Conservation (phyloP, 2,888 invertebrate genomes). For the Camponotus fellah region DNA sequence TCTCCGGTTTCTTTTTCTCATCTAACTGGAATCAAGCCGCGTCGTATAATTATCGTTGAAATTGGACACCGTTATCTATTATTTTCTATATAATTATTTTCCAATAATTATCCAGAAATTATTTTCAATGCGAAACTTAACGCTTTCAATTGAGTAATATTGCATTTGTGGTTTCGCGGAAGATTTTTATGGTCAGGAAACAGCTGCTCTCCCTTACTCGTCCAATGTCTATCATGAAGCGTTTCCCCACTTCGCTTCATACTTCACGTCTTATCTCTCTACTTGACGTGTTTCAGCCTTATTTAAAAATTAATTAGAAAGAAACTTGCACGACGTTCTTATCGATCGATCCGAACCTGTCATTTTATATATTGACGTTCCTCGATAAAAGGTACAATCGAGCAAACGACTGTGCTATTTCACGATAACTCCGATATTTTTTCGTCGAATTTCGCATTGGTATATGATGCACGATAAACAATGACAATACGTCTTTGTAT, state of each 20-base stretch:
- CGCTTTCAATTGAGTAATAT: conserved; percentile 68
- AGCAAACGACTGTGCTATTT: conserved; percentile 4
- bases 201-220: conserved; percentile 11
- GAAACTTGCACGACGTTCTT: conserved; percentile 62
- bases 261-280: background rate
- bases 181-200: conserved; percentile 62
- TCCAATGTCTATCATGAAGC: conserved; percentile 22
- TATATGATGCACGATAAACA: conserved; percentile 45
- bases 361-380: conserved; percentile 4
- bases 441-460: conserved; percentile 16
- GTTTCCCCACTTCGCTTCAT: conserved; percentile 2
- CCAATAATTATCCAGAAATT: conserved; percentile 39
- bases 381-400: conserved; percentile 15
- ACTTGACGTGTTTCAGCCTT: conserved; percentile 59
- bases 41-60: background rate
- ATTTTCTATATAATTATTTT: conserved; percentile 7
- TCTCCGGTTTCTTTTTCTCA: conserved; percentile 53
- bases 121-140: conserved; percentile 72
- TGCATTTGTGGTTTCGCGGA: conserved; percentile 61
- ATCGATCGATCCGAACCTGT: conserved; percentile 56
- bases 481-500: conserved; percentile 50
- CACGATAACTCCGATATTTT: background rate
- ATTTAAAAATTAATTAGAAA: conserved; percentile 74
- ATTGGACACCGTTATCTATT: conserved; percentile 38
- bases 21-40: background rate